Conservation (phyloP, 2,888 invertebrate species). For the Melieria omissa region DNA sequence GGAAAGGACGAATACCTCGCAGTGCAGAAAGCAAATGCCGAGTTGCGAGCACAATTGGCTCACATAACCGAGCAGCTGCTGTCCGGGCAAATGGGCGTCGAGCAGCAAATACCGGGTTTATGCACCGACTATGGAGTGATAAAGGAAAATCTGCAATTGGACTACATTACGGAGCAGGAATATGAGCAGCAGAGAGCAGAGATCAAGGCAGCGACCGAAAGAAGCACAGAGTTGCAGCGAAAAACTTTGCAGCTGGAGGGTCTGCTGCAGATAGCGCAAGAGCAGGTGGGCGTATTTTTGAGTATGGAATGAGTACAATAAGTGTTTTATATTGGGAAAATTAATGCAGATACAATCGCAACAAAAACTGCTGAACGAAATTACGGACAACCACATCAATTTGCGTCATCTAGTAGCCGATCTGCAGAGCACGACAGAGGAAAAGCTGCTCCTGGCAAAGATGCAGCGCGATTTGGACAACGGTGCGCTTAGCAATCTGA, state of each 20-base stretch:
- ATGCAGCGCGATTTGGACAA: slow-evolving; percentile 61
- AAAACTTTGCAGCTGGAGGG: slow-evolving; percentile 59
- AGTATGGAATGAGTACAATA: neutral
- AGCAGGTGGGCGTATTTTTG: slow-evolving; percentile 51
- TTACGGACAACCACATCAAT: slow-evolving; percentile 65
- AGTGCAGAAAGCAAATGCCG: slow-evolving; percentile 52
- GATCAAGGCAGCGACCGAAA: slow-evolving; percentile 43
- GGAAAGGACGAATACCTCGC: slow-evolving; percentile 54
- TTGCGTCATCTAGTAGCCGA: slow-evolving; percentile 65
- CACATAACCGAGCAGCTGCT: slow-evolving; percentile 54
- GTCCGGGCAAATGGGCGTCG: slow-evolving; percentile 44
- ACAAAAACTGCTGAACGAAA: slow-evolving; percentile 62
- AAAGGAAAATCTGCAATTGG: slow-evolving; percentile 58
- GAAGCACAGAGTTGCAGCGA: slow-evolving; percentile 51
- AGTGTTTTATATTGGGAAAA: neutral
- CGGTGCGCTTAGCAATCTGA: slow-evolving; percentile 47
- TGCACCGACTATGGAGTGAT: slow-evolving; percentile 61
- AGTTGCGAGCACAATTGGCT: slow-evolving; percentile 57
- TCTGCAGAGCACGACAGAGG: slow-evolving; percentile 62
- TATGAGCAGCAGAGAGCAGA: slow-evolving; percentile 53
- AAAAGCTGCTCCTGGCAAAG: slow-evolving; percentile 63
- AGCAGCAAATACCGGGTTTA: slow-evolving; percentile 51
- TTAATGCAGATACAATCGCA: slow-evolving; percentile 58
- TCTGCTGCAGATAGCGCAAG: slow-evolving; percentile 58
- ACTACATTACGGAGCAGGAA: slow-evolving; percentile 59